These are phyloP conservation scores for Habrosyne pyritoides DNA, from an alignment of 2,888 invertebrate species.

Conservation along the genomic window DNA sequence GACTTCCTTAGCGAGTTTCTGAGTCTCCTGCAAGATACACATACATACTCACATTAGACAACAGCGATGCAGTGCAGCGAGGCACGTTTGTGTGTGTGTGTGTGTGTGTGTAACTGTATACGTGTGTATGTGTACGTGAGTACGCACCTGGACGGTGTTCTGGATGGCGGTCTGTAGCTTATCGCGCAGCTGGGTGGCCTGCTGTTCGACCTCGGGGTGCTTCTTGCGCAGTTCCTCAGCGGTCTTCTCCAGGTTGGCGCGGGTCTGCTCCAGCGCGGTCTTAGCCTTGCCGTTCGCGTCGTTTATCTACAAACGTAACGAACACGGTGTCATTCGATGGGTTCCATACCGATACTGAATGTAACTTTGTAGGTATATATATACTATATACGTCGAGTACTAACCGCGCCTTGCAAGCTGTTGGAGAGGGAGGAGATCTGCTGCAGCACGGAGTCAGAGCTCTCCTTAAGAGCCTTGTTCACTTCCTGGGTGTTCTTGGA, in stretches of 20 bases:
- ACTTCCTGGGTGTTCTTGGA: constrained; percentile 67
- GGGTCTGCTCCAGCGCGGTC: constrained; percentile 59
- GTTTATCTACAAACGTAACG: constrained; percentile 39
- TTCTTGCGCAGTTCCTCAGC: constrained; percentile 62
- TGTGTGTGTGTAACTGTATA: neutral
- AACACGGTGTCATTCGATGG: neutral
- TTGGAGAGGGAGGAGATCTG: constrained; percentile 54
- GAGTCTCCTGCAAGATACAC: constrained; percentile 47
- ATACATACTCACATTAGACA: neutral
- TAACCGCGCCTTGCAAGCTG: constrained; percentile 61
- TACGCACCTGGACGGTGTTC: constrained; percentile 52
- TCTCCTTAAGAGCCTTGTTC: constrained; percentile 65
- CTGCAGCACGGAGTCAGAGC: constrained; percentile 58
- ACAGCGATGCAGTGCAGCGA: neutral
- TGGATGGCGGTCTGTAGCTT: constrained; percentile 60
- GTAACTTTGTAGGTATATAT: too few relatives aligned
- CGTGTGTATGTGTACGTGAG: too few relatives aligned
- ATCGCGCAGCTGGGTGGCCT: constrained; percentile 56
- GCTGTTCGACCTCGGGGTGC: constrained; percentile 73
- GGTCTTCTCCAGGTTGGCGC: constrained; percentile 52
- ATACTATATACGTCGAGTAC: constrained; percentile 30
- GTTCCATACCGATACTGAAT: too few relatives aligned
- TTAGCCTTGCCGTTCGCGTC: constrained; percentile 74
- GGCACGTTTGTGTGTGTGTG: neutral
- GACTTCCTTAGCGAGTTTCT: constrained; percentile 69